Conservation (phyloP, 2,888 invertebrate species). For the Lycocerus yunnanus region DNA sequence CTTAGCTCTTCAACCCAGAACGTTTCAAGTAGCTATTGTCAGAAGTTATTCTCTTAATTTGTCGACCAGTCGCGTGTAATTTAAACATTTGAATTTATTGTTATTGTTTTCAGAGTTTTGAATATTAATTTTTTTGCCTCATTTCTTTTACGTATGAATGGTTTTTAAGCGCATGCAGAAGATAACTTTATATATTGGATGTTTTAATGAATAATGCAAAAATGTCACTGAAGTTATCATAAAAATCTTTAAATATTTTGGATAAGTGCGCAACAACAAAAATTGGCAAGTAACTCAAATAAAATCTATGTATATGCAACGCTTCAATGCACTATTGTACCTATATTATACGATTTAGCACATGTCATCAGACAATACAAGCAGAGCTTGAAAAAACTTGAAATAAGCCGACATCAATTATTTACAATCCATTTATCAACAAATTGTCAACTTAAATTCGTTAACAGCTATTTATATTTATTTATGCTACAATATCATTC, state of each 20-base stretch:
- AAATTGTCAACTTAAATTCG: not conserved
- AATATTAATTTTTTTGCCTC: too few species aligned
- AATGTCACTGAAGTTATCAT: not conserved
- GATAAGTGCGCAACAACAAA: not conserved
- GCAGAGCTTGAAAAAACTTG: not conserved
- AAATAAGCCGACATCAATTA: not conserved
- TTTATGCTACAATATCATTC: not conserved
- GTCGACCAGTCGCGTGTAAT: too few species aligned
- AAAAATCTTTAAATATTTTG: not conserved
- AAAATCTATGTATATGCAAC: not conserved
- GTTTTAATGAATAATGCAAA: too few species aligned
- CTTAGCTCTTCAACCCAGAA: too few species aligned
- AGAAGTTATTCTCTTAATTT: too few species aligned
- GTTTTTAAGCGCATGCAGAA: too few species aligned
- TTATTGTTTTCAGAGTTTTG: too few species aligned
- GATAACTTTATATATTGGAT: too few species aligned
- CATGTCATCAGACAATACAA: not conserved
- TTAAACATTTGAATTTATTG: too few species aligned
- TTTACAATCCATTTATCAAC: not conserved
- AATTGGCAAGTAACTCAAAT: not conserved
- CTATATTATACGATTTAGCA: not conserved
- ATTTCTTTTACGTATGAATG: too few species aligned
- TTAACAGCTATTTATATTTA: not conserved
- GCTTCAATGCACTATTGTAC: not conserved
- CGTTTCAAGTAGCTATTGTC: too few species aligned